Evolutionary conservation across 2,113 vertebrate species (phyloP).

Genomic region (Coturnix japonica): DNA sequence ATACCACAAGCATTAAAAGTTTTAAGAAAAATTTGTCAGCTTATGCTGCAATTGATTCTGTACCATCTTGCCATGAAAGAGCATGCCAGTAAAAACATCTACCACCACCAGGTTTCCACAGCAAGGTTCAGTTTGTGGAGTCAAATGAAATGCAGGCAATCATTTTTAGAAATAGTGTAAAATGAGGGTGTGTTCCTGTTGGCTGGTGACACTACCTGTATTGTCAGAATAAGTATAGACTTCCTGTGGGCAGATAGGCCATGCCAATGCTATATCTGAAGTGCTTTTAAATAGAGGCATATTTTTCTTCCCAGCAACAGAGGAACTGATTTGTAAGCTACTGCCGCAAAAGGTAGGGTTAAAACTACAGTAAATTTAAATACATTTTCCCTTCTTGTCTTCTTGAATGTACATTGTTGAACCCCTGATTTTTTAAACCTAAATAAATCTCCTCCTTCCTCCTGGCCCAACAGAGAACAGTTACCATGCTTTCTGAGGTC

Average conservation of each 20-base stretch:
- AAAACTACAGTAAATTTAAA: not conserved
- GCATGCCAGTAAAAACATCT: not conserved
- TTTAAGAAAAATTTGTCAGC: not conserved
- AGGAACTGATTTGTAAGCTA: not conserved
- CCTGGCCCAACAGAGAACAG: fast-evolving
- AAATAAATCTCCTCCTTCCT: not conserved
- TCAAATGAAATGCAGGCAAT: not conserved
- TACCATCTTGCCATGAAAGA: not conserved
- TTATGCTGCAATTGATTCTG: not conserved
- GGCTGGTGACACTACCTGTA: not conserved
- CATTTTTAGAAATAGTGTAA: not conserved
- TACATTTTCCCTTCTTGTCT: fast-evolving
- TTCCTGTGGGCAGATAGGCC: not conserved
- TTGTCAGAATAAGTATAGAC: not conserved
- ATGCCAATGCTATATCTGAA: not conserved
- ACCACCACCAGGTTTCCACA: not conserved
- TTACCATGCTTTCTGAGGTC: not conserved
- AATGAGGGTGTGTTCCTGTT: not conserved
- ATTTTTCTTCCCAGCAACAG: not conserved
- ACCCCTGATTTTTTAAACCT: not conserved
- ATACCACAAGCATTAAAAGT: not conserved
- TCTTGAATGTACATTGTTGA: not conserved
- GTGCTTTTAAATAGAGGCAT: not conserved
- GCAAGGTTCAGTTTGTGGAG: not conserved
- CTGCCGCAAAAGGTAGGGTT: not conserved